Percentiles rank a stretch among this genome's conserved stretches.
Conservation (phyloP, 2,797 vertebrate species). For the Premnoplex brunnescens region DNA sequence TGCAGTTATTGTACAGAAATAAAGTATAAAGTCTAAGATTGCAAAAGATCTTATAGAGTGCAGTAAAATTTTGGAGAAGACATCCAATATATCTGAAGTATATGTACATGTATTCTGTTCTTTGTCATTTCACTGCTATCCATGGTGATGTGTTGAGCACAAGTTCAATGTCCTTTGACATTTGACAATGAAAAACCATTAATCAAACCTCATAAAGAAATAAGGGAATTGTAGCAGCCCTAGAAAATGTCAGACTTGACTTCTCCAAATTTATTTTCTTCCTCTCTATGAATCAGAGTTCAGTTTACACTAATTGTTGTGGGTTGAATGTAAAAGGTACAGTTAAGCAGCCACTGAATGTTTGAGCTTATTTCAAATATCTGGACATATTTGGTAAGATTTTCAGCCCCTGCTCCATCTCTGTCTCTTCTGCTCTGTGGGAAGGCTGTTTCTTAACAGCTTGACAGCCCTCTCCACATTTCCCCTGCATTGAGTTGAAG, state of each 20-base stretch:
- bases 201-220: slow-evolving; percentile 46
- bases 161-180: neutral
- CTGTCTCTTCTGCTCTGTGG: slow-evolving; percentile 64
- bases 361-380: slow-evolving; percentile 54
- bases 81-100: neutral
- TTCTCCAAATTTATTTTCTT: slow-evolving; percentile 42
- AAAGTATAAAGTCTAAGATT: neutral
- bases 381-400: slow-evolving; percentile 66
- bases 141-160: neutral
- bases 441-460: slow-evolving; percentile 62
- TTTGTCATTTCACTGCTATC: slow-evolving; percentile 3
- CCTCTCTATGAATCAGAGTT: slow-evolving; percentile 27
- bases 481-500: neutral
- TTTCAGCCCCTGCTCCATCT: slow-evolving; percentile 48
- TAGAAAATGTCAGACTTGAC: neutral
- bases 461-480: slow-evolving; percentile 39
- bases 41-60: neutral
- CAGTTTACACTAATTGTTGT: neutral
- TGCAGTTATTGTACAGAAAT: neutral
- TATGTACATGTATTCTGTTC: neutral
- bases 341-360: slow-evolving; percentile 28
- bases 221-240: neutral
- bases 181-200: neutral
- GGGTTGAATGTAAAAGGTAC: slow-evolving; percentile 50
- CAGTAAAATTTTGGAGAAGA: neutral